Percentiles rank a stretch among this genome's conserved stretches.
Conservation (phyloP, 1,140 invertebrate genomes). For the Drosophila ficusphila region DNA sequence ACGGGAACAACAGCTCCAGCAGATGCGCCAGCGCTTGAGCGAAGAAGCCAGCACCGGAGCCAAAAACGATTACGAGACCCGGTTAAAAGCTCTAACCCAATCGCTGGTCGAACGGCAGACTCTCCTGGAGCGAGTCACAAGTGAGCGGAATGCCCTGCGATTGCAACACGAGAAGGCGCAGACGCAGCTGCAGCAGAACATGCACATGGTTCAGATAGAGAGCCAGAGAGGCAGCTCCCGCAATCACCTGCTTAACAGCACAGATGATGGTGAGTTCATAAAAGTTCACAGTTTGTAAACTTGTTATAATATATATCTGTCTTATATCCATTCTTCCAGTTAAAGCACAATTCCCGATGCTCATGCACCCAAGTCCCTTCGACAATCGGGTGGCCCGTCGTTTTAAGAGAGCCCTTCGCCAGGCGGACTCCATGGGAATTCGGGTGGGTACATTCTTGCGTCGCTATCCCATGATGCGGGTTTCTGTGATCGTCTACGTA, state of each 20-base stretch:
- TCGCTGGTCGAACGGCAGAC: constrained; percentile 93
- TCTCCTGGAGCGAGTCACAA: constrained; percentile 90
- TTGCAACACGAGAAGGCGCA: constrained; percentile 92
- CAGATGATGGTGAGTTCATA: constrained; percentile 86
- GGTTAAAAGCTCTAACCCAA: constrained; percentile 90
- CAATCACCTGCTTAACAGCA: constrained; percentile 86
- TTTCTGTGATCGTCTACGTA: constrained; percentile 90
- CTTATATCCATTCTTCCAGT: too few relatives aligned
- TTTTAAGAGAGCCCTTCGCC: constrained; percentile 92
- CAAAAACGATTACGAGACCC: constrained; percentile 87
- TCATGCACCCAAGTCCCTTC: constrained; percentile 90
- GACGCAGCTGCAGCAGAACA: constrained; percentile 84
- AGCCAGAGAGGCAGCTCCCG: constrained; percentile 52
- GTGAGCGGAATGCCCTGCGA: constrained; percentile 91
- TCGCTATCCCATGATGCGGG: constrained; percentile 91
- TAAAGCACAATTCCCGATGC: constrained; percentile 89
- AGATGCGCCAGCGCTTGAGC: constrained; percentile 57
- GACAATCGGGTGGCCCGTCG: constrained; percentile 91
- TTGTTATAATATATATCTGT: not conserved
- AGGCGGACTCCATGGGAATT: constrained; percentile 90
- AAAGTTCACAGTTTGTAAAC: not conserved
- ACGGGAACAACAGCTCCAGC: constrained; percentile 64
- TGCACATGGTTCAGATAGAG: constrained; percentile 53
- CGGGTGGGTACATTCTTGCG: constrained; percentile 91
- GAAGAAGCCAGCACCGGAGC: constrained; percentile 40